Conservation (phyloP, 2,113 vertebrate genomes). For the Mormoops blainvillei region DNA sequence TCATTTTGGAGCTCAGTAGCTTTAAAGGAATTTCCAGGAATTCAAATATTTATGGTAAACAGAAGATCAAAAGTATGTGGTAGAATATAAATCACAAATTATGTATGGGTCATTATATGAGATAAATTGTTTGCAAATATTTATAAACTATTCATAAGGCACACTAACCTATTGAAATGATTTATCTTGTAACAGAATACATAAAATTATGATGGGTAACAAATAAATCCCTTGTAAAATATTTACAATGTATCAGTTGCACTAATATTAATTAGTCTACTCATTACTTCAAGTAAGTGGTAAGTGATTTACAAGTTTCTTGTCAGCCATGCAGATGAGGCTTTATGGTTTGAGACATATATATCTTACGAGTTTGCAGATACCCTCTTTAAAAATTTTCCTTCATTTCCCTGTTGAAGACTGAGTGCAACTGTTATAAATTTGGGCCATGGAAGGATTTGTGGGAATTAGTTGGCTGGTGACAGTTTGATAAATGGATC, state of each 20-base stretch:
- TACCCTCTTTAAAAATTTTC: not conserved
- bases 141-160: conserved; percentile 77
- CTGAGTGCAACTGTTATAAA: not conserved
- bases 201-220: conserved; percentile 64
- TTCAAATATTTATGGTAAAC: conserved; percentile 52
- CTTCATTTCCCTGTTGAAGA: not conserved
- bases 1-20: not conserved
- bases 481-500: not conserved
- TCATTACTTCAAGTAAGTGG: conserved; percentile 64
- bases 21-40: conserved; percentile 47
- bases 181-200: conserved; percentile 69
- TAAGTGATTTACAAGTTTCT: conserved; percentile 55
- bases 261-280: conserved; percentile 76
- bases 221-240: conserved; percentile 74
- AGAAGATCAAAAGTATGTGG: not conserved
- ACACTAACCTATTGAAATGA: conserved; percentile 68
- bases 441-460: not conserved
- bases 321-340: not conserved
- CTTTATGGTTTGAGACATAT: not conserved
- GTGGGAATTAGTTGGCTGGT: not conserved
- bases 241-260: conserved; percentile 75
- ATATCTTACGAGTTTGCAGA: not conserved
- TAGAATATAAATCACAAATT: conserved; percentile 62
- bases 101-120: conserved; percentile 73
- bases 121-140: conserved; percentile 77